These are phyloP conservation scores for Melipona bicolor DNA, from an alignment of 2,888 invertebrate genomes.

Conservation along the genomic window DNA sequence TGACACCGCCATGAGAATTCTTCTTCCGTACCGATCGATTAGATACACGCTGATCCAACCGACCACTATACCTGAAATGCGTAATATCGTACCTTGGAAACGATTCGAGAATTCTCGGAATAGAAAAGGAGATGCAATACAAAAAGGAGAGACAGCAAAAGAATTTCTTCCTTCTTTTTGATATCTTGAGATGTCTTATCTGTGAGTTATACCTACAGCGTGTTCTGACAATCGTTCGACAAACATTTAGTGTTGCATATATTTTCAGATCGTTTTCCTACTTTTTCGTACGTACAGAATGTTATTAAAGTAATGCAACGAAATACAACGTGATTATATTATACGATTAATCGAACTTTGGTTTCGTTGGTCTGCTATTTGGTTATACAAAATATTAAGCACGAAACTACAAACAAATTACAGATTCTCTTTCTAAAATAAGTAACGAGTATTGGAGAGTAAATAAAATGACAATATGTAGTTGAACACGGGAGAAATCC, in stretches of 20 bases:
- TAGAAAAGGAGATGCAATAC: neutral
- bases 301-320: too few species aligned
- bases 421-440: too few species aligned
- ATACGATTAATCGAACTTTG: too few species aligned
- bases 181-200: neutral
- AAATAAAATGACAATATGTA: too few species aligned
- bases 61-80: conserved; percentile 53
- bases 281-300: too few species aligned
- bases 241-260: neutral
- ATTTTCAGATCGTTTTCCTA: too few species aligned
- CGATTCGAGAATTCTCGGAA: neutral
- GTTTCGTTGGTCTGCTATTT: too few species aligned
- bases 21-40: conserved; percentile 78
- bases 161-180: neutral
- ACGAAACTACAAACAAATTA: too few species aligned
- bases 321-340: too few species aligned
- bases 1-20: conserved; percentile 73
- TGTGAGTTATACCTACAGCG: neutral
- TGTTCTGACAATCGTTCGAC: neutral
- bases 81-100: neutral
- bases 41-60: conserved; percentile 62
- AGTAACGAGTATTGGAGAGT: too few species aligned
- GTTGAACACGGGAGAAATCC: too few species aligned
- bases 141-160: neutral
- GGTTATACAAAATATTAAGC: too few species aligned